Evolutionary conservation across 2,888 invertebrate genomes (phyloP), one percentile per base, ranked within the genome.

Genomic region (Leucozona laternaria): DNA sequence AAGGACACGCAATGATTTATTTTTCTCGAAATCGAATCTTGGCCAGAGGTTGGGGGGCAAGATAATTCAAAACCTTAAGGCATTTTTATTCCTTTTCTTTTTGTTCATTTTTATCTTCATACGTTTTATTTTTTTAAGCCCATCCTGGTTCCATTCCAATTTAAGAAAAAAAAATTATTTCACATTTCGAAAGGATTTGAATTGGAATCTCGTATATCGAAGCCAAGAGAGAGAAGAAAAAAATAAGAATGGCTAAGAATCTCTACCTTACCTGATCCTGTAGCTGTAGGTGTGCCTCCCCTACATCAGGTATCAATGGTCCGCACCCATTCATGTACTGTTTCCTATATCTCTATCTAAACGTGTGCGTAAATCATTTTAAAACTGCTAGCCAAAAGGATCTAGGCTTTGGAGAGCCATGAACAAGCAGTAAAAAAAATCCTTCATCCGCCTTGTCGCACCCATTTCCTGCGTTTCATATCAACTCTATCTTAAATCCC

Each of bases 341-440:
- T 58, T 37, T 15, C 20, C 31, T 20, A 31, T 31, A 48, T 40
- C 7, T 53, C 34, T 60, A 22, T 20, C 28, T 37, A 45, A 79
- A 79, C 45, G 34, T 76, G 58, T 79, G 71, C 64, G 71, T 76
- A 53, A 76, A 79, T 76, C 79, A 58, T 79, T 71, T 70, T 70
- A 58, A 66, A 84, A 79, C 45, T 64, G 64, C 55, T 66, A 66
- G 34, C 60, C 78, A 40, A 58, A 53, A 58, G 68, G 68, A 53
- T 48, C 73, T 68, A 57, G 73, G 75, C 75, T 71, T 20, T 45
- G 43, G 45, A 71, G 45, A 64, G 15, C 17, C 31, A 66, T 48
- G 40, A 20, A 58, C 17, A 53, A 37, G n/a, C 10, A 45, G 43
- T 34, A 40, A 25, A 37, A 68, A 34, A 48, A 68, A 68, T 37